Base-by-base conservation (phyloP, 2,113 vertebrate genomes). In the Onychorhynchus coronatus region DNA sequence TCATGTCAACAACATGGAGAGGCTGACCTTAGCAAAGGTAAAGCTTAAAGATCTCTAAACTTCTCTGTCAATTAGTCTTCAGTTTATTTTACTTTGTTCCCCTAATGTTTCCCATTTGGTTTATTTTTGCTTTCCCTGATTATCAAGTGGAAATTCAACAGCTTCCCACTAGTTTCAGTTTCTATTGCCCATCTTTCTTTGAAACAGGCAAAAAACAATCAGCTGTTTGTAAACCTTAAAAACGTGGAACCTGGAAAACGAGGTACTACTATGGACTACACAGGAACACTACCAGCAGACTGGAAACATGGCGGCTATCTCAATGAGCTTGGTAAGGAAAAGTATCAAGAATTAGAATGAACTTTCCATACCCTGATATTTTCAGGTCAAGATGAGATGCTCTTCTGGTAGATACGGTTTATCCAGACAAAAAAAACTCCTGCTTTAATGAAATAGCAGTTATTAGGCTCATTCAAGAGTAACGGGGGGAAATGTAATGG, bases 301-400 rank as follows among this genome's bases (percentile, higher is more conserved):
- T 99, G 99, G 99, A 99, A 99, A 88, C 99, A 99, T 1, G 98
- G 98, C 1, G 98, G 98, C 93, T 98, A 98, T 97, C 98, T 99
- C 89, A 99, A 98, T 63, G 99, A 99, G 59, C 98, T 99, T 6
- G 99, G 99, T 99, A 98, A 91, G 61, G 72, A 21, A n/a, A 14
- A 76, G 17, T 62, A 62, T 14, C 17, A 18, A 50, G 52, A 71
- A 63, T 0, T 66, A 21, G 23, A 67, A 11, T n/a, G 44, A 89
- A 59, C 17, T 55, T 46, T 46, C 42, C 39, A 37, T 49, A 35
- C 21, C 19, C 7, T 50, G 42, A 67, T 23, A 44, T 55, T 71
- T 84, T 91, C 41, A 71, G 14, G 46, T 81, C 19, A 74, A 37
- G n/a, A 55, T 41, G 47, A 20, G 25, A 49, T 50, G 20, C 14